Evolutionary conservation across 92 coral and sea anemone species (phyloP).

Genomic region (Diadumene lineata): DNA sequence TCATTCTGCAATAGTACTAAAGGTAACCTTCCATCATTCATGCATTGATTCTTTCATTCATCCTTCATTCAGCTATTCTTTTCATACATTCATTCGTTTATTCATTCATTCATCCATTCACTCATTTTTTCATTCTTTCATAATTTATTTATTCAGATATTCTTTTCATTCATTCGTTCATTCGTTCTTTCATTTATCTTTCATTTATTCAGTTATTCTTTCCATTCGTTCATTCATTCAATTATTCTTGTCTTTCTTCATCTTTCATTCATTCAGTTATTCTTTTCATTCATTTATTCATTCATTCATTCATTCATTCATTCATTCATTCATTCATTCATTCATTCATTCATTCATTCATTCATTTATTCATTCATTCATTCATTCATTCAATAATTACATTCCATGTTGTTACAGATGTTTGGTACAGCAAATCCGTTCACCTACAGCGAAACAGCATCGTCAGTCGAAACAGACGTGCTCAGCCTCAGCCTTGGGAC

Average conservation of each 20-base stretch:
- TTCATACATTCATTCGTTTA: not conserved
- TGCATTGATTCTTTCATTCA: no score
- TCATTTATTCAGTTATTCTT: no score
- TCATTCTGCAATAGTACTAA: not conserved
- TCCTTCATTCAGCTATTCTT: not conserved
- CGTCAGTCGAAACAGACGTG: slow-evolving; percentile 56
- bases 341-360: no score
- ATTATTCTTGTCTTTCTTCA: not conserved
- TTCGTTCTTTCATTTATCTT: no score
- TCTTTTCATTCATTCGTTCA: no score
- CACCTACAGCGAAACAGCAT: slow-evolving; percentile 60
- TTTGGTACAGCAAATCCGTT: slow-evolving; percentile 46
- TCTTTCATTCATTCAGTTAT: not conserved
- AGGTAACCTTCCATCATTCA: not conserved
- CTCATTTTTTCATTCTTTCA: not conserved
- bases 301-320: not conserved
- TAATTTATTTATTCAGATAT: no score
- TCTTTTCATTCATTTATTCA: not conserved
- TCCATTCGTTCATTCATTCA: no score
- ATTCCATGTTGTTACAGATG: slow-evolving; percentile 1
- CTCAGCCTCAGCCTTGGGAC: slow-evolving; percentile 58
- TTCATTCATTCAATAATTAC: not conserved
- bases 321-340: no score
- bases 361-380: no score
- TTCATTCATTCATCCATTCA: not conserved